Base-by-base conservation (phyloP, 2,888 invertebrate genomes). In the Eubasilissa splendida region DNA sequence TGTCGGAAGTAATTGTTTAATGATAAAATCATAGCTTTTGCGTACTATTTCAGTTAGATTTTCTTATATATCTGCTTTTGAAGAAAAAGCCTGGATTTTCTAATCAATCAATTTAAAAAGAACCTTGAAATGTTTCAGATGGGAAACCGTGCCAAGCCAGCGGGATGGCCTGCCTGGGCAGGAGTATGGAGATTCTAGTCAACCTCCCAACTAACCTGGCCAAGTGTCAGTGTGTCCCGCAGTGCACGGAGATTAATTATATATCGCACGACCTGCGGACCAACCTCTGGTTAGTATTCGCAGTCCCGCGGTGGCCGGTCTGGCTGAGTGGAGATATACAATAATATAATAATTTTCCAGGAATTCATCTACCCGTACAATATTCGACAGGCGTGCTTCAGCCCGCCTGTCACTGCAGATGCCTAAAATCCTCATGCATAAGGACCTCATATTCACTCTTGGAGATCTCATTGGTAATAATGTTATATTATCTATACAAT, bases 91-190 rank as follows among this genome's bases (percentile, higher is more conserved):
- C 7, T 42, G 1, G 7, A 42, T 42, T 42, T 42, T 42, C 1
- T 10, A 10, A 63, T 63, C 4, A 33, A 33, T n/a, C 33, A 63
- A 63, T 63, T 63, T 14, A 33, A 12, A 14, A 11, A 11, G n/a
- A 14, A 58, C 11, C 14, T 12, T 60, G 66, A 70, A 22, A 31
- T 63, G 42, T 42, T 68, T 83, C 88, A 90, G 91, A 90, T 89
- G 90, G 90, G 87, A 88, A 86, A 80, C 86, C 89, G 77, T 92
- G 91, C 83, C 90, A 90, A 85, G 88, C 91, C 84, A 88, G 88
- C 84, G 91, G 91, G 66, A 90, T 92, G 88, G 89, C 90, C 82
- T 92, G 92, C 85, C 88, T 91, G 87, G 90, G 91, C 5, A 85
- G 90, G 52, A 89, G 91, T 85, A 89, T 89, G 70, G 90, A 91